A percentile compares a stretch with the other conserved stretches of the same genome.
These are phyloP conservation scores for Diglossa cyanea DNA, from an alignment of 2,797 vertebrate species.

Conservation along the genomic window DNA sequence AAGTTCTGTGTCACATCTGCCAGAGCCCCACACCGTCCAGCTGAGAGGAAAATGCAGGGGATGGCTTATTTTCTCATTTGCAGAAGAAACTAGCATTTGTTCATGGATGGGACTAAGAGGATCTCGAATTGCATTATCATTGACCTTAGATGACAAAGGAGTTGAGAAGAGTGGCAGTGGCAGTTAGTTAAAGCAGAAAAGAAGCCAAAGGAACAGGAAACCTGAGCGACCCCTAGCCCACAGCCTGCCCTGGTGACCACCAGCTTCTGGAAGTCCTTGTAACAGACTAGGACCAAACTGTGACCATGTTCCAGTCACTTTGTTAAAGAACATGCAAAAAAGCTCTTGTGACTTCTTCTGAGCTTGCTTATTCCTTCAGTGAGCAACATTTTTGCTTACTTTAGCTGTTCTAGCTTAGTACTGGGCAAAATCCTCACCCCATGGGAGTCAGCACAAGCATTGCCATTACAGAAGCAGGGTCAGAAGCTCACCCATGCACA, in stretches of 20 bases:
- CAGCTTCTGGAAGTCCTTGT: not conserved
- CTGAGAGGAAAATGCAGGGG: not conserved
- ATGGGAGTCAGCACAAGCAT: rapidly evolving
- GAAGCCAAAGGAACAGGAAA: not conserved
- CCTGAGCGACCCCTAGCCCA: not conserved
- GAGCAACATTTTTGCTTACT: not conserved
- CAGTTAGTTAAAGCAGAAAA: not conserved
- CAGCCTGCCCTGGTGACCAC: not conserved
- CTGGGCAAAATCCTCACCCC: not conserved
- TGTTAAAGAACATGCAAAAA: not conserved
- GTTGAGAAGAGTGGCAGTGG: not conserved
- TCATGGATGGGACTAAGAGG: not conserved
- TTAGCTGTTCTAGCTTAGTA: not conserved
- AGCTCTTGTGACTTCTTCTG: not conserved
- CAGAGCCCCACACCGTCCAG: not conserved
- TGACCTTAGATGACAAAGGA: not conserved
- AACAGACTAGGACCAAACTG: not conserved
- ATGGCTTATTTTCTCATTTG: not conserved
- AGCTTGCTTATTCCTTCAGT: not conserved
- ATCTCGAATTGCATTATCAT: not conserved
- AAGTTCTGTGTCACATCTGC: not conserved
- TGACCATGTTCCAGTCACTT: not conserved
- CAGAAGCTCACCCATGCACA: not conserved
- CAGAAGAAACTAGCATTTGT: not conserved
- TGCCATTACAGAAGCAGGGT: not conserved